Percentiles rank a stretch among this genome's conserved stretches.
phyloP scores from a whole-genome alignment of 2,113 vertebrate genomes.

The Apaloderma vittatum region DNA sequence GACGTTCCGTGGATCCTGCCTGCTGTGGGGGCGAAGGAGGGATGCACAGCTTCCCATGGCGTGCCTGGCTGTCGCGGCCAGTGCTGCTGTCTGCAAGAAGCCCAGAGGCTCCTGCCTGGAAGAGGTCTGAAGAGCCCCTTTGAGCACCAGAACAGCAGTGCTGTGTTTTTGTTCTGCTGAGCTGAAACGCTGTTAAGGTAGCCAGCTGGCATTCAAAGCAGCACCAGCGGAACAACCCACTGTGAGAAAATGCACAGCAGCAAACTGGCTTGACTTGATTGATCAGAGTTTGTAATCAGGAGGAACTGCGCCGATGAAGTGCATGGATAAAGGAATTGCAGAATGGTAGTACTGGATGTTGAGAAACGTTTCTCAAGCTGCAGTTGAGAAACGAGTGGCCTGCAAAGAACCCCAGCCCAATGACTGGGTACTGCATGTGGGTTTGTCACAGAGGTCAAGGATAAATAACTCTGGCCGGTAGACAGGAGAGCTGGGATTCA shows the following conservation, averaged over 20 bases:
- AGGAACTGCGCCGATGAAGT: not conserved
- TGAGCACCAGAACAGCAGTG: rapidly evolving
- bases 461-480: not conserved
- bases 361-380: not conserved
- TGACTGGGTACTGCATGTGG: not conserved
- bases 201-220: not conserved
- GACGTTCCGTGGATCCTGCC: not conserved
- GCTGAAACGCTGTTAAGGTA: rapidly evolving
- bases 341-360: not conserved
- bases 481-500: not conserved
- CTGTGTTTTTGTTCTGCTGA: not conserved
- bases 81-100: not conserved
- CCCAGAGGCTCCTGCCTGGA: not conserved
- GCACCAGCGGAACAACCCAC: not conserved
- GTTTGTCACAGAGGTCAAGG: not conserved
- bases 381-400: not conserved
- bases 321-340: not conserved
- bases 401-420: not conserved
- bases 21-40: not conserved
- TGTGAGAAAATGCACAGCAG: not conserved
- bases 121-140: not conserved
- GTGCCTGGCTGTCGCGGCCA: not conserved
- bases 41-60: not conserved
- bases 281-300: not conserved
- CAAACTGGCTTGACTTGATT: not conserved